Conservation (phyloP, 2,797 vertebrate species). For the Cottoperca gobio region DNA sequence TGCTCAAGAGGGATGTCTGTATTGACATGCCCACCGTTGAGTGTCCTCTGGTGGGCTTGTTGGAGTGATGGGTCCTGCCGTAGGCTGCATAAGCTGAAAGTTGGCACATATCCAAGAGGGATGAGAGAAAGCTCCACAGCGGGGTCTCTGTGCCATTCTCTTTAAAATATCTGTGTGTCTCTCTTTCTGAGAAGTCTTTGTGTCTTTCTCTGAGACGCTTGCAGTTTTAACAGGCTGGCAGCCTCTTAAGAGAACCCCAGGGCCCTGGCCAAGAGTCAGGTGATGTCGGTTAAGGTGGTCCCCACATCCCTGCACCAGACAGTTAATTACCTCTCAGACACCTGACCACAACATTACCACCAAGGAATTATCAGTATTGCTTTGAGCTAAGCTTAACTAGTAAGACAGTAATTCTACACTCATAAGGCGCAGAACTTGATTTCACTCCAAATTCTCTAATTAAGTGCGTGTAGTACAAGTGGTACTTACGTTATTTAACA, state of each 20-base stretch:
- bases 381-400: slow-evolving; percentile 28
- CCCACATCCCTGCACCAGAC: slow-evolving; percentile 55
- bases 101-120: slow-evolving; percentile 51
- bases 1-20: slow-evolving; percentile 50
- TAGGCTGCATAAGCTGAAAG: slow-evolving; percentile 52
- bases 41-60: slow-evolving; percentile 61
- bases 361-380: slow-evolving; percentile 6
- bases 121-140: slow-evolving; percentile 65
- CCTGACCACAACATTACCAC: slow-evolving; percentile 40
- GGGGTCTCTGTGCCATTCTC: slow-evolving; percentile 53
- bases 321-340: slow-evolving; percentile 70
- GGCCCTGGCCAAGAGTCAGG: slow-evolving; percentile 64
- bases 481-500: slow-evolving; percentile 3
- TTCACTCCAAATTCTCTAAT: background rate
- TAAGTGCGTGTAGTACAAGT: background rate
- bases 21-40: slow-evolving; percentile 63
- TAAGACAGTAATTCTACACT: background rate
- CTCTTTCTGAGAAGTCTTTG: slow-evolving; percentile 43
- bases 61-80: slow-evolving; percentile 31
- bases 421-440: background rate
- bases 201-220: slow-evolving; percentile 54
- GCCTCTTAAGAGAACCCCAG: slow-evolving; percentile 63
- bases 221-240: slow-evolving; percentile 70
- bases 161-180: slow-evolving; percentile 55
- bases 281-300: slow-evolving; percentile 63